These are phyloP conservation scores for Trichogramma pretiosum DNA, from an alignment of 1,140 invertebrate species.

Conservation along the genomic window DNA sequence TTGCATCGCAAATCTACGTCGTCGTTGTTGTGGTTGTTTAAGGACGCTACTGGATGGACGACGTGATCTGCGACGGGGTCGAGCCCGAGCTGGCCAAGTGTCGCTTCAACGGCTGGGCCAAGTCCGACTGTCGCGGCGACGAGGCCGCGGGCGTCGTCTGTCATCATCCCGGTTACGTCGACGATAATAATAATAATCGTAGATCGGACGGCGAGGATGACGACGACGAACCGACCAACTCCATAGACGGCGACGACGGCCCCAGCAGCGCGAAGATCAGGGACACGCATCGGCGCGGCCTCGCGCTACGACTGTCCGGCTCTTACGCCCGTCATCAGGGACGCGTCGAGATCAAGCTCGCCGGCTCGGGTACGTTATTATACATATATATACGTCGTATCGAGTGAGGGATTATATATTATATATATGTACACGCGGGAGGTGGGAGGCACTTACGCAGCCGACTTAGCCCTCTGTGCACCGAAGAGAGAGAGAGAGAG, in stretches of 20 bases:
- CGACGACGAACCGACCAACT: not conserved
- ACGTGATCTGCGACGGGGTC: slow-evolving; percentile 73
- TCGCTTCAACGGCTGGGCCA: slow-evolving; percentile 74
- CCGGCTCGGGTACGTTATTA: slow-evolving; percentile 32
- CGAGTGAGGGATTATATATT: no score
- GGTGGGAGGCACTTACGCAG: no score
- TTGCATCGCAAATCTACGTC: not conserved
- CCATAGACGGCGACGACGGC: not conserved
- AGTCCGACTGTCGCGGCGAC: slow-evolving; percentile 63
- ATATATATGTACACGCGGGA: no score
- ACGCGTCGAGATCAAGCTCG: slow-evolving; percentile 62
- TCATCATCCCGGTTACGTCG: slow-evolving; percentile 29
- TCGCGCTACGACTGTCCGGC: slow-evolving; percentile 50
- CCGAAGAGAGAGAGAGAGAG: no score
- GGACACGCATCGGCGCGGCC: slow-evolving; percentile 34
- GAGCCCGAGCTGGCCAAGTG: slow-evolving; percentile 66
- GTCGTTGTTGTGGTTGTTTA: no score
- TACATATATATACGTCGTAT: no score
- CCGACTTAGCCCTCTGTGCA: no score
- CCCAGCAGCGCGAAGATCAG: slow-evolving; percentile 29
- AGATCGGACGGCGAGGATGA: slow-evolving; percentile 10
- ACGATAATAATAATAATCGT: slow-evolving; percentile 13
- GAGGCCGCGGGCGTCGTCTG: slow-evolving; percentile 81
- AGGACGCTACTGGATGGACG: slow-evolving; percentile 84
- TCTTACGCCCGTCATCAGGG: slow-evolving; percentile 65